A percentile compares a stretch with the other conserved stretches of the same genome.
Conservation (phyloP, 2,888 invertebrate genomes). For the Lacanobia oleracea region DNA sequence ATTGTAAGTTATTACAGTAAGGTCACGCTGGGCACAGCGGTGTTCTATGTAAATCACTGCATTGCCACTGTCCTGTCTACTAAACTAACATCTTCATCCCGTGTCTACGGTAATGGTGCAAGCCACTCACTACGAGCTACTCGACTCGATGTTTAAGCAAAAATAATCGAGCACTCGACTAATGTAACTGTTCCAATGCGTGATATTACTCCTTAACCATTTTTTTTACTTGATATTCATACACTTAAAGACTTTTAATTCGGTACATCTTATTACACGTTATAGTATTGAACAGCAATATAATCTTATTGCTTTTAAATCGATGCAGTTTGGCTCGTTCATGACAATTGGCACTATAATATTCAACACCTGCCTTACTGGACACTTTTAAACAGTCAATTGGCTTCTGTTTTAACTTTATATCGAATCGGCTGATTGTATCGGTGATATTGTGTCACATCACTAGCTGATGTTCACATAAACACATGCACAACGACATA, state of each 20-base stretch:
- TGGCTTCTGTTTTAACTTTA: conserved; percentile 47
- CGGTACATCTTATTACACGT: conserved; percentile 42
- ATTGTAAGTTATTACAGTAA: conserved; percentile 70
- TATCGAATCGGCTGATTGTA: conserved; percentile 42
- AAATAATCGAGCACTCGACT: conserved; percentile 50
- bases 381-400: conserved; percentile 27
- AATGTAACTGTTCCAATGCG: conserved; percentile 19
- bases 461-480: conserved; percentile 58
- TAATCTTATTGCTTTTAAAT: conserved; percentile 51
- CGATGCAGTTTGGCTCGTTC: conserved; percentile 34
- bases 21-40: conserved; percentile 78
- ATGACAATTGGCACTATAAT: conserved; percentile 40
- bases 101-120: conserved; percentile 56
- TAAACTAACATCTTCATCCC: conserved; percentile 64
- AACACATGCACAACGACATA: conserved; percentile 64
- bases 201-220: conserved; percentile 17
- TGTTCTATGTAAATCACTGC: conserved; percentile 76
- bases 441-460: conserved; percentile 44
- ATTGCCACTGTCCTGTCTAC: conserved; percentile 70
- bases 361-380: conserved; percentile 53
- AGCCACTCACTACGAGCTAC: conserved; percentile 34
- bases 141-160: conserved; percentile 50
- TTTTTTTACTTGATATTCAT: conserved; percentile 25
- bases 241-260: conserved; percentile 23
- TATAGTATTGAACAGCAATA: conserved; percentile 20